Conservation (phyloP, 2,113 vertebrate species). For the Saimiri boliviensis region DNA sequence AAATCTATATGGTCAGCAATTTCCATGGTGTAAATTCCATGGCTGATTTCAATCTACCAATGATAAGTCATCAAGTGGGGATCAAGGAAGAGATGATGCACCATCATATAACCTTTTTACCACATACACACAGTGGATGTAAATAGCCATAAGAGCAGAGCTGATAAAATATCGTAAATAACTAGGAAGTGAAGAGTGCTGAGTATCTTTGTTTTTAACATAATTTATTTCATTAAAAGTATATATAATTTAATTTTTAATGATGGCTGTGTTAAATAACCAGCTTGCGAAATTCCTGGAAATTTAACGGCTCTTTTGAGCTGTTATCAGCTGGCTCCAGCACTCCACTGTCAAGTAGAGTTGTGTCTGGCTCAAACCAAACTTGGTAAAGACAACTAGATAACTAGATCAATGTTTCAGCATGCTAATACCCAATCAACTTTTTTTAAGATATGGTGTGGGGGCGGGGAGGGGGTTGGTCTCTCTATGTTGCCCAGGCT, state of each 20-base stretch:
- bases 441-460: background rate
- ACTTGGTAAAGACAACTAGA: background rate
- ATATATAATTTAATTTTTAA: slow-evolving; percentile 14
- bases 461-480: no score
- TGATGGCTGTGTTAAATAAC: slow-evolving; percentile 7
- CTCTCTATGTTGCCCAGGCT: no score
- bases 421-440: background rate
- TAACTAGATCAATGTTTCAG: background rate
- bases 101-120: background rate
- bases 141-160: background rate
- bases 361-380: background rate
- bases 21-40: background rate
- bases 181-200: background rate
- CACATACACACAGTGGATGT: background rate
- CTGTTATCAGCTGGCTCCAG: background rate
- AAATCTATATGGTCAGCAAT: background rate
- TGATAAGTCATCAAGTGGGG: background rate
- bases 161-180: slow-evolving; percentile 24
- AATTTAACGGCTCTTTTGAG: background rate
- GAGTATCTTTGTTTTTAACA: background rate
- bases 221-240: slow-evolving; percentile 7
- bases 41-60: background rate
- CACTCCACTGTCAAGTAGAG: background rate
- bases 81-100: background rate
- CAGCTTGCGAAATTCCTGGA: slow-evolving; percentile 6